Conservation (phyloP, 2,113 vertebrate species). For the Gorsachius goisagi region DNA sequence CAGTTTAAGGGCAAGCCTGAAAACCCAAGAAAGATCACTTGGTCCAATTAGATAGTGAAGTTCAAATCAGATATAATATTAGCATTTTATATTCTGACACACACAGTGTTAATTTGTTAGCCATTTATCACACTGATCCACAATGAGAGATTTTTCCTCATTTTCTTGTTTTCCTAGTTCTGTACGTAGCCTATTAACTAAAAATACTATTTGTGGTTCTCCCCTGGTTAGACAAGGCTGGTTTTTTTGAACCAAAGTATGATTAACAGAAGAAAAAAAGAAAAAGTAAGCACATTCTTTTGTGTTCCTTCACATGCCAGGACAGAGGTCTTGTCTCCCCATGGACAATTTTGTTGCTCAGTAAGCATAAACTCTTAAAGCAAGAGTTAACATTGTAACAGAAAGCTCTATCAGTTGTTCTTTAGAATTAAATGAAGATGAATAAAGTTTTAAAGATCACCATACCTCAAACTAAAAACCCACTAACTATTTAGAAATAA, state of each 20-base stretch:
- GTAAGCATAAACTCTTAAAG: background rate
- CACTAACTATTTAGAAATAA: background rate
- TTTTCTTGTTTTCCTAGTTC: background rate
- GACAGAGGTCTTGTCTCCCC: background rate
- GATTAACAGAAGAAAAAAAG: background rate
- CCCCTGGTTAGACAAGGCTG: accelerated
- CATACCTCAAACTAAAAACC: background rate
- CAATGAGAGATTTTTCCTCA: accelerated
- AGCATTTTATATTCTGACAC: background rate
- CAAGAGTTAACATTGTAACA: background rate
- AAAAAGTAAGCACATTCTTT: background rate
- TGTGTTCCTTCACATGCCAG: background rate
- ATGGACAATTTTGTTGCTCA: background rate
- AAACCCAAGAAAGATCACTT: background rate
- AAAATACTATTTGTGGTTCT: background rate
- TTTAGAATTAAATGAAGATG: background rate
- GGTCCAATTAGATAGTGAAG: background rate
- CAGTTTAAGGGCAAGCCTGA: background rate
- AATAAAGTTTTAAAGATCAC: background rate
- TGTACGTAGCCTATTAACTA: background rate
- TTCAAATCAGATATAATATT: background rate
- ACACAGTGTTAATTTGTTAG: background rate
- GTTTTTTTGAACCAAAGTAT: background rate
- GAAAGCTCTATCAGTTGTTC: background rate
- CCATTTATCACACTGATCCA: background rate